Percentiles rank a stretch among this genome's conserved stretches.
Evolutionary conservation across 2,888 invertebrate genomes (phyloP).

Genomic region (Eristalis arbustorum): DNA sequence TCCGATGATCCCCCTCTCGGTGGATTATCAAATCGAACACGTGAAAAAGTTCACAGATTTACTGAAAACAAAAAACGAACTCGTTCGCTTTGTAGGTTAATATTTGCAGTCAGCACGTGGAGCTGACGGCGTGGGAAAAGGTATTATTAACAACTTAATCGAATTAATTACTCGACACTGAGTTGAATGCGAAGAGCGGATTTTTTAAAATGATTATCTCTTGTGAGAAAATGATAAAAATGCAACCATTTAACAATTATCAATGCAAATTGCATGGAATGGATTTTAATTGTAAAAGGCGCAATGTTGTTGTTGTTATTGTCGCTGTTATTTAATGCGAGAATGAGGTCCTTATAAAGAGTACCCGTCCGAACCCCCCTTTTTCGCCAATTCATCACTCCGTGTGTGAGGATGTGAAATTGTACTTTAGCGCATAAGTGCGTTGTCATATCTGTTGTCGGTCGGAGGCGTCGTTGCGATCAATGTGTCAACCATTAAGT

Average conservation of each 20-base stretch:
- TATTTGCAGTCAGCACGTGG: not conserved
- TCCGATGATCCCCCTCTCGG: not conserved
- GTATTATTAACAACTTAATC: constrained; percentile 42
- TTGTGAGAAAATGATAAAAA: constrained; percentile 34
- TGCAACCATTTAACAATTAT: constrained; percentile 43
- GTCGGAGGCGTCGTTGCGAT: constrained; percentile 23
- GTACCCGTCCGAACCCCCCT: not conserved
- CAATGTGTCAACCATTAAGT: constrained; percentile 66
- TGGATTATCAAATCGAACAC: constrained; percentile 23
- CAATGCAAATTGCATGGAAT: constrained; percentile 68
- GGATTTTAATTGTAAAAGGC: constrained; percentile 63
- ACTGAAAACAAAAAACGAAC: not conserved
- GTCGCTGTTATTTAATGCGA: constrained; percentile 14
- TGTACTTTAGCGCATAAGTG: constrained; percentile 14
- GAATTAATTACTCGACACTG: constrained; percentile 53
- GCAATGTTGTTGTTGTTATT: constrained; percentile 21
- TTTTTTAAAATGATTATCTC: constrained; percentile 36
- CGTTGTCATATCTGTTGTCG: not conserved
- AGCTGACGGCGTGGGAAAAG: not conserved
- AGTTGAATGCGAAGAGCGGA: constrained; percentile 4
- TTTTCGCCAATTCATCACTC: not conserved
- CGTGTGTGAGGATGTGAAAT: not conserved
- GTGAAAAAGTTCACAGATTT: not conserved
- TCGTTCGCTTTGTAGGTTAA: not conserved
- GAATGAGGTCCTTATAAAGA: constrained; percentile 26